phyloP scores from a whole-genome alignment of 2,113 vertebrate genomes.

The Anguilla rostrata region DNA sequence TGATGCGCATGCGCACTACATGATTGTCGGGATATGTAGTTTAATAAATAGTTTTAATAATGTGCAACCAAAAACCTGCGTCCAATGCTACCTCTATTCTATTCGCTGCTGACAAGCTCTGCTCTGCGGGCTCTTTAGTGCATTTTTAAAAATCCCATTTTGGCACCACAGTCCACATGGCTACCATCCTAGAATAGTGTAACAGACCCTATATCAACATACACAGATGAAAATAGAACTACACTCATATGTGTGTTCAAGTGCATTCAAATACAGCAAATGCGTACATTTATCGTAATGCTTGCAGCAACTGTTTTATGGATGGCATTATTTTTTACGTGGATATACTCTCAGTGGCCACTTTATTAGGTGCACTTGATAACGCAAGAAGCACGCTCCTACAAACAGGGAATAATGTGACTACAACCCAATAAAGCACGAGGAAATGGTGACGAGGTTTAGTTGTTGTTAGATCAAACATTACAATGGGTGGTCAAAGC shows the following conservation, averaged over 20 bases:
- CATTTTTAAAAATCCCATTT: too few species aligned
- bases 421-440: too few species aligned
- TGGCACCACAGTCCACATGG: neutral
- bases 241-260: too few species aligned
- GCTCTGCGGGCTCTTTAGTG: too few species aligned
- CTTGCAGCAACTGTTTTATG: neutral
- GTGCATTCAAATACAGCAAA: neutral
- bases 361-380: neutral
- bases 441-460: too few species aligned
- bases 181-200: neutral
- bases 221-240: neutral
- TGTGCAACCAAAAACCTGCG: neutral
- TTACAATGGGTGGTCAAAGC: too few species aligned
- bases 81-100: too few species aligned
- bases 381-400: neutral
- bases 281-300: neutral
- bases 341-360: neutral
- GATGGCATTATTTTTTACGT: neutral
- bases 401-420: too few species aligned
- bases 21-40: neutral
- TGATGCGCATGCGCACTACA: neutral
- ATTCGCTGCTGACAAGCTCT: neutral
- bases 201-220: neutral
- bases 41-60: neutral
- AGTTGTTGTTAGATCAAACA: too few species aligned